A percentile compares a stretch with the other conserved stretches of the same genome.
phyloP scores from a whole-genome alignment of 1,140 invertebrate species.

The Zophobas atratus region DNA sequence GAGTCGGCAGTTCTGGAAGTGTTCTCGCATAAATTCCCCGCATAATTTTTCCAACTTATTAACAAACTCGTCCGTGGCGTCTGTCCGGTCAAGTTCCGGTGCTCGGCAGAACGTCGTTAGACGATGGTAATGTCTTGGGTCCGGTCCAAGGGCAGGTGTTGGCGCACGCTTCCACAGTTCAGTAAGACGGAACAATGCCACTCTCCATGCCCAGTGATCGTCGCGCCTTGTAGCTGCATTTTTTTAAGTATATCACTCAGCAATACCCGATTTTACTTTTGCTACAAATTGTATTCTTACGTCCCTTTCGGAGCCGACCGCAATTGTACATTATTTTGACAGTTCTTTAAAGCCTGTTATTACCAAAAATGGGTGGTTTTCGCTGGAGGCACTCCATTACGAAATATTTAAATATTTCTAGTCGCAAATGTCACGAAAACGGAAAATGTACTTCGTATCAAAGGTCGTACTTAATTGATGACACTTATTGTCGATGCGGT shows the following conservation, averaged over 20 bases:
- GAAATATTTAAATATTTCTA: too few relatives aligned
- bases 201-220: slow-evolving; percentile 64
- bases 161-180: slow-evolving; percentile 64
- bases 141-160: slow-evolving; percentile 60
- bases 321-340: slow-evolving; percentile 30
- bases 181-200: slow-evolving; percentile 65
- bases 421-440: too few relatives aligned
- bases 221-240: slow-evolving; percentile 63
- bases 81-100: slow-evolving; percentile 45
- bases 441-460: too few relatives aligned
- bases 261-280: slow-evolving; percentile 58
- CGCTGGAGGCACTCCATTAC: too few relatives aligned
- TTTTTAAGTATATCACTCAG: slow-evolving; percentile 61
- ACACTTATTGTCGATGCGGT: too few relatives aligned
- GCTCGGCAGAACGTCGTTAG: slow-evolving; percentile 44
- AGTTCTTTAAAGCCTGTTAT: slow-evolving; percentile 12
- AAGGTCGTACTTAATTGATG: too few relatives aligned
- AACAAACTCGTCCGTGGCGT: slow-evolving; percentile 25
- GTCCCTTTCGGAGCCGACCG: slow-evolving; percentile 16
- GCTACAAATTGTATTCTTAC: slow-evolving; percentile 33
- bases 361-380: too few relatives aligned
- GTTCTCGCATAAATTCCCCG: slow-evolving; percentile 24
- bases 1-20: neutral
- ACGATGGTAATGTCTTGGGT: slow-evolving; percentile 53
- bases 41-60: slow-evolving; percentile 27